phyloP scores from a whole-genome alignment of 2,888 invertebrate species.

The Altica lythri region DNA sequence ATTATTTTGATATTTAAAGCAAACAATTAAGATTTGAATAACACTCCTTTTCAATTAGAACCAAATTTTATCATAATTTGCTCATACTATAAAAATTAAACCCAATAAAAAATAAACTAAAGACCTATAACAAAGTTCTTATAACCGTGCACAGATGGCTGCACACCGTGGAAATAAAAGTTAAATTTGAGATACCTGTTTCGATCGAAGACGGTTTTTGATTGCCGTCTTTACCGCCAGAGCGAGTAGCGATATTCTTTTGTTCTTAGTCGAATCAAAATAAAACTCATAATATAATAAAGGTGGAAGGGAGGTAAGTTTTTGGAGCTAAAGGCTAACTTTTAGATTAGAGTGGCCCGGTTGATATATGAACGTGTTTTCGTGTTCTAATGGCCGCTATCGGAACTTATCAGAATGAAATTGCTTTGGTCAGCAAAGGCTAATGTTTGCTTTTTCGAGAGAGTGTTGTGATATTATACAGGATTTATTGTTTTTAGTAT shows the following conservation, averaged over 20 bases:
- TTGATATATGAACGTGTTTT: constrained; percentile 19
- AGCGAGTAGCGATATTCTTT: constrained; percentile 45
- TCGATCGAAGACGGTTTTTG: constrained; percentile 44
- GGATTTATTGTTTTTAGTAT: constrained; percentile 4
- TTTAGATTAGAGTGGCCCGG: background rate
- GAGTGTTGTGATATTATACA: constrained; percentile 13
- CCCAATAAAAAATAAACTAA: constrained; percentile 34
- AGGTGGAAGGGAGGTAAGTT: background rate
- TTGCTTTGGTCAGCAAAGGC: constrained; percentile 17
- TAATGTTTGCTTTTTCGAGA: constrained; percentile 11
- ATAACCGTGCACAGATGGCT: constrained; percentile 48
- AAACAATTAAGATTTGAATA: too few relatives aligned
- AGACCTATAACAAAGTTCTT: constrained; percentile 20
- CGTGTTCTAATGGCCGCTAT: constrained; percentile 16
- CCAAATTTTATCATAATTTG: too few relatives aligned
- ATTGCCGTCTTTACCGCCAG: constrained; percentile 48
- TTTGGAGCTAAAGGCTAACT: too few relatives aligned
- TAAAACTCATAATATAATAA: background rate
- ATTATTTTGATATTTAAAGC: too few relatives aligned
- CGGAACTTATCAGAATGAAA: constrained; percentile 17
- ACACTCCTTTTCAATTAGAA: too few relatives aligned
- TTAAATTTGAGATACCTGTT: constrained; percentile 49
- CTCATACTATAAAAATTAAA: constrained; percentile 15
- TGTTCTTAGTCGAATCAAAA: background rate
- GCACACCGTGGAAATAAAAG: constrained; percentile 48